These are phyloP conservation scores for Discoglossus pictus DNA, from an alignment of 2,797 vertebrate genomes.

Conservation along the genomic window DNA sequence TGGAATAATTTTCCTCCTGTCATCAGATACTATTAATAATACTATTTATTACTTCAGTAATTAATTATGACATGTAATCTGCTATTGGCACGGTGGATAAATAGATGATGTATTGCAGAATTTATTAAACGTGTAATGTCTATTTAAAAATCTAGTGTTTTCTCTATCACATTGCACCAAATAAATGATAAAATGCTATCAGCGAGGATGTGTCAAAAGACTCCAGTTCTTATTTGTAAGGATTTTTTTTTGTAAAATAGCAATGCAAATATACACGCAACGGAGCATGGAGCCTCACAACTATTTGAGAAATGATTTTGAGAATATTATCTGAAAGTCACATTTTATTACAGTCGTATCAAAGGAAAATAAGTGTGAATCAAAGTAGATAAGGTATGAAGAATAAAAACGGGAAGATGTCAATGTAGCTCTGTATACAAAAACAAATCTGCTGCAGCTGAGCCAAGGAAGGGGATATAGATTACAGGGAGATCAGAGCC, in stretches of 20 bases:
- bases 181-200: conserved; percentile 47
- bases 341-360: conserved; percentile 41
- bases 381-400: conserved; percentile 20
- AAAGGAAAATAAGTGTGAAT: conserved; percentile 41
- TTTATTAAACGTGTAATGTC: conserved; percentile 71
- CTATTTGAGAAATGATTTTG: conserved; percentile 39
- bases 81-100: conserved; percentile 82
- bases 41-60: conserved; percentile 88
- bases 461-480: no score
- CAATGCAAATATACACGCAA: conserved; percentile 29
- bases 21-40: conserved; percentile 84
- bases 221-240: no score
- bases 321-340: conserved; percentile 47
- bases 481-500: no score
- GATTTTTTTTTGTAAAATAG: conserved; percentile 30
- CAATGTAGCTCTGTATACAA: background rate
- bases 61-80: conserved; percentile 90
- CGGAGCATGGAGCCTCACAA: conserved; percentile 25
- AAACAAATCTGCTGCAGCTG: background rate
- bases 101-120: conserved; percentile 88
- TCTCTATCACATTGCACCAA: conserved; percentile 32
- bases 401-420: conserved; percentile 30
- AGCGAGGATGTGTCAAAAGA: conserved; percentile 27
- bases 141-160: conserved; percentile 35
- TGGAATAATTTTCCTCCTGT: conserved; percentile 76